Conservation (phyloP, 2,888 invertebrate species). For the Hypolimnas misippus region DNA sequence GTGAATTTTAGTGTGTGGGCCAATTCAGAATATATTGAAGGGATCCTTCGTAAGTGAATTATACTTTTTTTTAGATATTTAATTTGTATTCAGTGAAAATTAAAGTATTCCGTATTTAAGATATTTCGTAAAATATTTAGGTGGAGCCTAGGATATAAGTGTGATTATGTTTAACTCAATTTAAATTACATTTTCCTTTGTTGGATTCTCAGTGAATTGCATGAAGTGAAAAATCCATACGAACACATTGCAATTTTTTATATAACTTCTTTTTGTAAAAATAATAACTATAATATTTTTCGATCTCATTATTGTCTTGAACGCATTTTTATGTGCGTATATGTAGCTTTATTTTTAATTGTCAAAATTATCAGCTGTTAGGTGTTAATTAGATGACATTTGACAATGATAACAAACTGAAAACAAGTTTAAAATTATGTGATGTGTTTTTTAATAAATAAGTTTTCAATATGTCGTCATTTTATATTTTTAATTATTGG, state of each 20-base stretch:
- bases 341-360: constrained; percentile 30
- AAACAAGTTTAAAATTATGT: neutral
- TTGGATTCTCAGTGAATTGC: constrained; percentile 7
- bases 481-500: neutral
- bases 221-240: neutral
- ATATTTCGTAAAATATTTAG: neutral
- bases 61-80: constrained; percentile 9
- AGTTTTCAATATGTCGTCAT: neutral
- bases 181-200: constrained; percentile 12
- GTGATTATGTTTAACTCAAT: neutral
- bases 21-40: constrained; percentile 50
- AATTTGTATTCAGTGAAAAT: neutral
- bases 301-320: constrained; percentile 14
- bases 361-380: constrained; percentile 35
- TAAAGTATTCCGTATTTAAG: neutral
- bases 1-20: constrained; percentile 45
- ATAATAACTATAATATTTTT: neutral
- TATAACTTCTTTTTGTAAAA: neutral
- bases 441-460: neutral
- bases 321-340: constrained; percentile 28
- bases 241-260: neutral
- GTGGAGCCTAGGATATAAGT: neutral
- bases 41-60: constrained; percentile 52
- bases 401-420: neutral
- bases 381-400: constrained; percentile 5